Percentiles rank a stretch among this genome's conserved stretches.
Evolutionary conservation across 1,140 invertebrate genomes (phyloP).

Genomic region (Mizuhopecten yessoensis): DNA sequence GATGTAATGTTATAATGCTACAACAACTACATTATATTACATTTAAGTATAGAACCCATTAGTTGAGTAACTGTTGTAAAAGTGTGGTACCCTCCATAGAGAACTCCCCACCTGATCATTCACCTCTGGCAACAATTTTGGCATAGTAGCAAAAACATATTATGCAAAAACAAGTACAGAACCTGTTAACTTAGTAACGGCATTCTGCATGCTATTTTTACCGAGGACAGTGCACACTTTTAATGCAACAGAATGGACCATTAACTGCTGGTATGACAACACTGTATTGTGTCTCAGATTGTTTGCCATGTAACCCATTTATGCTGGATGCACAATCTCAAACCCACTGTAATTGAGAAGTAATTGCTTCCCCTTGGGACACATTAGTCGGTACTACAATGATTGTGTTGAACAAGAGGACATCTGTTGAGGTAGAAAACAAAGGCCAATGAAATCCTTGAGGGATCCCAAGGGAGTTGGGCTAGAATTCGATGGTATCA

Average conservation of each 20-base stretch:
- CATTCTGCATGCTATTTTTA: neutral
- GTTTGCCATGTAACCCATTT: neutral
- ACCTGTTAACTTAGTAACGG: too few species aligned
- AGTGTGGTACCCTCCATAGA: too few species aligned
- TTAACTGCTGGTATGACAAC: neutral
- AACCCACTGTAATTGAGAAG: constrained; percentile 6
- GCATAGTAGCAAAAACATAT: too few species aligned
- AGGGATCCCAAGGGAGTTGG: neutral
- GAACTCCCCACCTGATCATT: too few species aligned
- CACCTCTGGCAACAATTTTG: too few species aligned
- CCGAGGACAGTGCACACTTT: neutral
- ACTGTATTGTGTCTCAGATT: neutral
- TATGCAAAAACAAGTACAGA: too few species aligned
- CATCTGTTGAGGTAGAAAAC: constrained; percentile 10
- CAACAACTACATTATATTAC: too few species aligned
- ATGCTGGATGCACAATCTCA: neutral
- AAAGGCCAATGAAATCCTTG: constrained; percentile 17
- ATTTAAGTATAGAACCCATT: too few species aligned
- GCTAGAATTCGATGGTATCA: neutral
- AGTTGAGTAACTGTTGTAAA: too few species aligned
- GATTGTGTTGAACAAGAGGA: neutral
- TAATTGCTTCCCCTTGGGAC: neutral
- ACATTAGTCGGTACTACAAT: neutral
- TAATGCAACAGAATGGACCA: neutral
- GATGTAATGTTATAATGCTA: too few species aligned